Base-by-base conservation (phyloP, 2,888 invertebrate species). In the Brenthis hecate region DNA sequence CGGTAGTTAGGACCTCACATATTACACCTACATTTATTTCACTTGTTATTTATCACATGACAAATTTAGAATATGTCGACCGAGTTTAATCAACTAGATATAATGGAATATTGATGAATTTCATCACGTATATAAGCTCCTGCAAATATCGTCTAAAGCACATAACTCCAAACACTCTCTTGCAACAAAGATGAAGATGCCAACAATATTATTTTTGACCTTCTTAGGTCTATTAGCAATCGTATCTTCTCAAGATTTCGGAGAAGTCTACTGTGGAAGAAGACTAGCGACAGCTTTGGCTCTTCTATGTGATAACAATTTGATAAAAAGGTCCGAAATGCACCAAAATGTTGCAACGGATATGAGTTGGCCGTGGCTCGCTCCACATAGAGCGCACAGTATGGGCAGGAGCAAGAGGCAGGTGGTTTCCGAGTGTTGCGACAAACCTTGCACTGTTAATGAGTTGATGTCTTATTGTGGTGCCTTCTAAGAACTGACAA, bases 361-460 rank as follows among this genome's bases (percentile, higher is more conserved):
- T 36, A 36, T 58, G 56, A 32, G 61, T n/a, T 76, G 76, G 73
- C 77, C 76, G 6, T 81, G 79, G 81, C 63, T 81, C 1, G 55
- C 76, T 0, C 69, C 72, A 6, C 77, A 76, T 11, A 65, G 56
- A 1, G 80, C 79, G 3, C 65, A 73, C 69, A 71, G 69, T 0
- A 58, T 79, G 60, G 73, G 66, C 14, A 68, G 78, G 32, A 76
- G 74, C 6, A 82, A 81, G 69, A 67, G 81, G 47, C 77, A 78
- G 13, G 76, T 82, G 6, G 80, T 74, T n/a, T 73, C 72, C 3
- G 77, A 81, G 48, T 84, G 84, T 75, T 85, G 85, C 63, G 76
- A 77, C 4, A 80, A 80, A 14, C 76, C 80, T 0, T 85, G 84
- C 66, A 72, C 77, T 4, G 13, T 77, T 1, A 65, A 74, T 0